These are phyloP conservation scores for Acanthurus tractus DNA, from an alignment of 2,797 vertebrate genomes.

Conservation along the genomic window DNA sequence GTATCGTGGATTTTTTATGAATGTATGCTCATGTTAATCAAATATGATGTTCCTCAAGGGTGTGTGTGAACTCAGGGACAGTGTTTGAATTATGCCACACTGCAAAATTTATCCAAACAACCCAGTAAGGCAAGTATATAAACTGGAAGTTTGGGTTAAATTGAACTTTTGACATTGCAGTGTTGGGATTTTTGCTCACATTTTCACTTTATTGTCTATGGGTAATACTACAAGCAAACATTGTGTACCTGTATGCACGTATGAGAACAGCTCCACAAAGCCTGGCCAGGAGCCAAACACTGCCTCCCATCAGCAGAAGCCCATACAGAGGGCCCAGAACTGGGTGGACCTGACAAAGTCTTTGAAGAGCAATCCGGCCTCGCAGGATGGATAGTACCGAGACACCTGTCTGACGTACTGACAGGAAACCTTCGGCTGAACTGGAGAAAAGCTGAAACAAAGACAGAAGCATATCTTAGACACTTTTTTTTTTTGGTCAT, in stretches of 20 bases:
- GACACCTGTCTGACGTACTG: slow-evolving; percentile 51
- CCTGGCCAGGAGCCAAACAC: slow-evolving; percentile 75
- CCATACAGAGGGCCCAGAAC: slow-evolving; percentile 78
- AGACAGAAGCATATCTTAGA: background rate
- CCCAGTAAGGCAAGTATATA: background rate
- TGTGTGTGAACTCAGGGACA: too few species aligned
- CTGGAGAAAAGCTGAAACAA: slow-evolving; percentile 80
- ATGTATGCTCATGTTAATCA: too few species aligned
- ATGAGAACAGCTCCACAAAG: slow-evolving; percentile 83
- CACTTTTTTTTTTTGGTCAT: background rate
- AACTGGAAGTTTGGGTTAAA: background rate
- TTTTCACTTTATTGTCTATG: background rate
- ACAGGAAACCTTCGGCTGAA: slow-evolving; percentile 79
- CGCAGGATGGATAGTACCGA: slow-evolving; percentile 74
- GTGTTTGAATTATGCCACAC: background rate
- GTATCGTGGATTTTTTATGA: too few species aligned
- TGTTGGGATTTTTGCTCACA: background rate
- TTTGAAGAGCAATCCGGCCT: slow-evolving; percentile 58
- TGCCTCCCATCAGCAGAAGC: slow-evolving; percentile 66
- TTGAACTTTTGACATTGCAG: too few species aligned
- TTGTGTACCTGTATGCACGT: slow-evolving; percentile 73
- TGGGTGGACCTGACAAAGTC: slow-evolving; percentile 73
- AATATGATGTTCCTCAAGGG: too few species aligned
- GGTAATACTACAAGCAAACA: slow-evolving; percentile 11
- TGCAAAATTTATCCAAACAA: background rate